phyloP scores from a whole-genome alignment of 1,140 invertebrate genomes.

The Heterodera carotae region DNA sequence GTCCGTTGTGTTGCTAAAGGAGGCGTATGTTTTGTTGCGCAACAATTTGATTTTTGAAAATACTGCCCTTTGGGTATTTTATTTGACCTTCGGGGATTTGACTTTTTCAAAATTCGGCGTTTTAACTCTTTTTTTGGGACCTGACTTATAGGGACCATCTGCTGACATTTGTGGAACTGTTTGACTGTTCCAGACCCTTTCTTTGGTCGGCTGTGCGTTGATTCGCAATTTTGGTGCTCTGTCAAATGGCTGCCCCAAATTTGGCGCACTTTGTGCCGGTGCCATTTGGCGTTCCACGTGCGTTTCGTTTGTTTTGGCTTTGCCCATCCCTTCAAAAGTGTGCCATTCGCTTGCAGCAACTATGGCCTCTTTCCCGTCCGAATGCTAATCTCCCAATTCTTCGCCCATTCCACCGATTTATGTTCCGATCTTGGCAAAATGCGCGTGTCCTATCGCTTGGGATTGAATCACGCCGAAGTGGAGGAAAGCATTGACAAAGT shows the following conservation, averaged over 20 bases:
- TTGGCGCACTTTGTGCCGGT: constrained; percentile 7
- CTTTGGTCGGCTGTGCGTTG: constrained; percentile 22
- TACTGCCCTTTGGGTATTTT: no score
- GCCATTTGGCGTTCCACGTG: constrained; percentile 23
- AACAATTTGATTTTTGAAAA: no score
- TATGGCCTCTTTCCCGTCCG: constrained; percentile 23
- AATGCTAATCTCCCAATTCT: constrained; percentile 22
- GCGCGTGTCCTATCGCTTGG: constrained; percentile 27
- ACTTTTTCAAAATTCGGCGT: not conserved
- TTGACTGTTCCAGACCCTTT: constrained; percentile 2
- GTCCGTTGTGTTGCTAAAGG: constrained; percentile 26
- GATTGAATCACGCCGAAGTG: constrained; percentile 16
- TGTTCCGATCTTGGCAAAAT: constrained; percentile 6
- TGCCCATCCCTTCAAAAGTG: not conserved
- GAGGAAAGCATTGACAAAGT: constrained; percentile 29
- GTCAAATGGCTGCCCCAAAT: not conserved
- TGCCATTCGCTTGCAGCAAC: not conserved
- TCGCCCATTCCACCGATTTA: constrained; percentile 15
- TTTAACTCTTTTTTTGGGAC: not conserved
- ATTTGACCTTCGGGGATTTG: no score
- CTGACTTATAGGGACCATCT: no score
- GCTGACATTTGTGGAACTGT: no score
- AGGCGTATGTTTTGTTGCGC: constrained; percentile 3
- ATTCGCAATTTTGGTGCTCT: not conserved
- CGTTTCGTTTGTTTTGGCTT: not conserved